Conservation (phyloP, 2,797 vertebrate genomes). For the Carcharodon carcharias region DNA sequence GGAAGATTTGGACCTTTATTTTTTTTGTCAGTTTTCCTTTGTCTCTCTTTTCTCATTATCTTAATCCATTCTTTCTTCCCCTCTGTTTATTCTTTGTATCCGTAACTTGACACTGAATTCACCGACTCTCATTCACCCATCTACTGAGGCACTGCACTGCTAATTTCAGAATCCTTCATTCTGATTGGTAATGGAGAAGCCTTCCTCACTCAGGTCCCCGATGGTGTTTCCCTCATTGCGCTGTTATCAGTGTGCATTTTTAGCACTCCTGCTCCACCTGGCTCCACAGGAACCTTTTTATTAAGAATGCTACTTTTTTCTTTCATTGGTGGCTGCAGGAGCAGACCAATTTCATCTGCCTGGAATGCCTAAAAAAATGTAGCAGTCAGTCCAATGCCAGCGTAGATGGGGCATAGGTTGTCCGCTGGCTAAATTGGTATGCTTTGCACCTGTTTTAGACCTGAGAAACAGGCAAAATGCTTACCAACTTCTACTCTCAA, state of each 20-base stretch:
- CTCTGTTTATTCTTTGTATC: background rate
- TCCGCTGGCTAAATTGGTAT: background rate
- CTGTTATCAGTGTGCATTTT: background rate
- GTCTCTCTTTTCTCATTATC: background rate
- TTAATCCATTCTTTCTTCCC: background rate
- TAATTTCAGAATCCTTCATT: background rate
- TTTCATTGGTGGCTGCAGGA: background rate
- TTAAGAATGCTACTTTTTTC: background rate
- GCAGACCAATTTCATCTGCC: background rate
- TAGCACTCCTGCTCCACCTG: background rate
- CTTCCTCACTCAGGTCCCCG: background rate
- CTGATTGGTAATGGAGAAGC: background rate
- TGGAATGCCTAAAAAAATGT: background rate
- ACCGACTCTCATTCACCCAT: background rate
- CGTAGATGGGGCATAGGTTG: background rate
- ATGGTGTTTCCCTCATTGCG: background rate
- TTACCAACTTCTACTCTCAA: background rate
- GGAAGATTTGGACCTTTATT: too few relatives aligned
- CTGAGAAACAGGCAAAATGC: background rate
- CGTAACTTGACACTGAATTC: background rate
- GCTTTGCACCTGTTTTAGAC: background rate
- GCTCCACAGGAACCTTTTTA: background rate
- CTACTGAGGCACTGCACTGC: background rate
- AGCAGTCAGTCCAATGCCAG: background rate
- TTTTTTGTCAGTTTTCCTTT: background rate